These are phyloP conservation scores for Ophion obscuratus DNA, from an alignment of 2,888 invertebrate species.

Conservation along the genomic window DNA sequence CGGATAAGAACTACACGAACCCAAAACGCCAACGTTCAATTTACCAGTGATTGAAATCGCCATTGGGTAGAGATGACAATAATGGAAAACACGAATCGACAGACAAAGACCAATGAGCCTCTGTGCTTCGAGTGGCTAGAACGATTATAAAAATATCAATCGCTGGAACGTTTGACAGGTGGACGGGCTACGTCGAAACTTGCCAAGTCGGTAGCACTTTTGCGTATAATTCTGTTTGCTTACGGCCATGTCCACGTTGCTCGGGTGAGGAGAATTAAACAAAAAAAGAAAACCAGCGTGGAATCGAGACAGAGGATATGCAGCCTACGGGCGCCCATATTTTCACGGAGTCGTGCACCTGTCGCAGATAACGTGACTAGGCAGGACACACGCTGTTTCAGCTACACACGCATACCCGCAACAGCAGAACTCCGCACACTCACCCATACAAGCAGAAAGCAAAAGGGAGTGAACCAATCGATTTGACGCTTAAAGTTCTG, in stretches of 20 bases:
- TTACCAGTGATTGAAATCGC: neutral
- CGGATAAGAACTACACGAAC: neutral
- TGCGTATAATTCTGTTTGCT: constrained; percentile 1
- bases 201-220: constrained; percentile 11
- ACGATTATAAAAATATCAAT: constrained; percentile 25
- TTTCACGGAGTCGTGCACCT: constrained; percentile 74
- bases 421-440: neutral
- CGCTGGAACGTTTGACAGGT: constrained; percentile 8
- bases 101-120: neutral
- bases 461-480: constrained; percentile 7
- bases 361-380: constrained; percentile 70
- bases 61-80: neutral
- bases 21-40: neutral
- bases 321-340: constrained; percentile 71
- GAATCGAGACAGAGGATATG: constrained; percentile 61
- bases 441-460: neutral
- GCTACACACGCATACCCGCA: constrained; percentile 16
- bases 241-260: constrained; percentile 31
- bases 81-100: no score
- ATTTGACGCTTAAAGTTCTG: neutral
- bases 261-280: constrained; percentile 25
- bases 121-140: neutral
- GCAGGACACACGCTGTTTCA: constrained; percentile 55
- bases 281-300: constrained; percentile 30
- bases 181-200: constrained; percentile 19